Evolutionary conservation across 2,888 invertebrate genomes (phyloP).

Genomic region (Napeogenes inachia): DNA sequence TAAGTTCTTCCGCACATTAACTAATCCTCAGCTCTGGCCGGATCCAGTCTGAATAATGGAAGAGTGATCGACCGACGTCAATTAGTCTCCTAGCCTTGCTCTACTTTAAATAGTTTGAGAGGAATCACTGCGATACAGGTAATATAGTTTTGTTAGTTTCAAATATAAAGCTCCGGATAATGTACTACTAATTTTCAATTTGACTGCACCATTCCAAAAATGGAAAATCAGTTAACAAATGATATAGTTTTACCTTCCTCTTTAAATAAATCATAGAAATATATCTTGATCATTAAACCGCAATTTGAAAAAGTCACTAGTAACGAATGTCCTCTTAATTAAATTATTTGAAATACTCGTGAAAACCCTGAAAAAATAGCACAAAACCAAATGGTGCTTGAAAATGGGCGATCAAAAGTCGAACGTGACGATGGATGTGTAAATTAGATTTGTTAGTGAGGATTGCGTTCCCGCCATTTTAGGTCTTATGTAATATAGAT

Average conservation of each 20-base stretch:
- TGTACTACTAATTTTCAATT: neutral
- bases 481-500: constrained; percentile 14
- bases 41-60: constrained; percentile 14
- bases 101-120: constrained; percentile 10
- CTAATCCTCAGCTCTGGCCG: constrained; percentile 5
- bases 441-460: constrained; percentile 72
- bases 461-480: constrained; percentile 24
- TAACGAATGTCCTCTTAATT: constrained; percentile 12
- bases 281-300: neutral
- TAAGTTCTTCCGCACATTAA: neutral
- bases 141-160: neutral
- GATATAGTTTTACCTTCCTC: too few species aligned
- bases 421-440: constrained; percentile 54
- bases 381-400: constrained; percentile 47
- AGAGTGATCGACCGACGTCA: constrained; percentile 14
- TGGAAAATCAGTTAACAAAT: too few species aligned
- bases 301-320: neutral
- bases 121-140: too few species aligned
- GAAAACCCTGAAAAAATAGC: constrained; percentile 10
- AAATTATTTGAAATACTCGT: constrained; percentile 12
- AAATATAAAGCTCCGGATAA: too few species aligned
- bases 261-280: neutral
- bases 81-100: constrained; percentile 14
- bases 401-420: constrained; percentile 63
- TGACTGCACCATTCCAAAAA: too few species aligned